Evolutionary conservation across 1,140 invertebrate species (phyloP), one percentile per base, ranked within the genome.

Genomic region (Atta cephalotes): DNA sequence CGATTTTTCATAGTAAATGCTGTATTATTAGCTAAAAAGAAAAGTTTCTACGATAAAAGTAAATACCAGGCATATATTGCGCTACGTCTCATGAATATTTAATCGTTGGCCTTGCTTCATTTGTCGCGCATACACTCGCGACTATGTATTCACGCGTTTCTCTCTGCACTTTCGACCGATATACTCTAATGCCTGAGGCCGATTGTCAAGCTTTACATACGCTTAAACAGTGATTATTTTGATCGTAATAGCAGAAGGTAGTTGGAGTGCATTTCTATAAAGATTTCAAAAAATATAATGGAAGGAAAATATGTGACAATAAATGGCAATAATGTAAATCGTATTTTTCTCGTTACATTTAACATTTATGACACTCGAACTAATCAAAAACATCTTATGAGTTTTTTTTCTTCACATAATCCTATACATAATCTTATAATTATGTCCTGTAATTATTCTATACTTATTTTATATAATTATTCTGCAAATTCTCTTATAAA

Each of bases 61-160:
- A 77, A 74, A 79, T 74, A 79, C 39, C 82, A 16, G 60, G 66
- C 51, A 62, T 58, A 62, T 58, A 79, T 74, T 70, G 68, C 45
- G 18, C 21, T 14, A 21, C 51, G 51, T n/a, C 66, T 89, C 65
- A 76, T 68, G 58, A 68, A 85, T 85, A 56, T 79, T 89, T 88
- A 85, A 85, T 89, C 58, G 70, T 16, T 51, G 66, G 66, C 66
- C 66, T 70, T 49, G 56, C 72, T 66, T 84, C 65, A 49, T 56
- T 56, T 62, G 70, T 31, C 14, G 12, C 68, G 53, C 56, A 21
- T 60, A 53, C 28, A 62, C 18, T 35, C 28, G 21, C 35, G 7
- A 28, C 25, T n/a, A 25, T 58, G 25, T 25, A 45, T 62, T 82
- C 56, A 18, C 62, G 21, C 53, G 60, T 62, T 14, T 51, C 60